These are phyloP conservation scores for Erpobdella octoculata DNA, from an alignment of 2,888 invertebrate genomes.

Conservation along the genomic window DNA sequence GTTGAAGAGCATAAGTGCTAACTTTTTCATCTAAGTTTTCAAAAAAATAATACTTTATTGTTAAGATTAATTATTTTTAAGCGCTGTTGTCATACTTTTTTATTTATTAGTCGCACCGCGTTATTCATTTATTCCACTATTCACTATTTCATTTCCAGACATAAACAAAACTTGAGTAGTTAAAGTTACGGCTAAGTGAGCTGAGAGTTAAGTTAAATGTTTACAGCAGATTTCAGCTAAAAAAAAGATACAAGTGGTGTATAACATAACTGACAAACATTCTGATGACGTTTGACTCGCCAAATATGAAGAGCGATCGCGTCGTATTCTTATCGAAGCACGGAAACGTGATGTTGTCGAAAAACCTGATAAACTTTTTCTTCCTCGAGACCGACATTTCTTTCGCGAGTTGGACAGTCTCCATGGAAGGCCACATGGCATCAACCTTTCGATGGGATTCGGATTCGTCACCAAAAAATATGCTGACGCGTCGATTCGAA, in stretches of 20 bases:
- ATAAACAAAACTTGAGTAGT: too few relatives aligned
- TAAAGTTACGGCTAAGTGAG: too few relatives aligned
- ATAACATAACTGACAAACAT: background rate
- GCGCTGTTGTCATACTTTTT: too few relatives aligned
- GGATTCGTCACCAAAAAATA: background rate
- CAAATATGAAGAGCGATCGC: slow-evolving; percentile 10
- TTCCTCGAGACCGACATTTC: background rate
- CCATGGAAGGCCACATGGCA: background rate
- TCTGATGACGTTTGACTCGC: slow-evolving; percentile 15
- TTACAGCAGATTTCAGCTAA: too few relatives aligned
- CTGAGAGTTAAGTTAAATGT: too few relatives aligned
- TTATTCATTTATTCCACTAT: background rate
- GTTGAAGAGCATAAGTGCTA: too few relatives aligned
- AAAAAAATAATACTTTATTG: too few relatives aligned
- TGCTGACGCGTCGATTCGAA: background rate
- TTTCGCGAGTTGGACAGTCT: slow-evolving; percentile 5
- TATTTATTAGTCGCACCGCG: too few relatives aligned
- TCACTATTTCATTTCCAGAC: background rate
- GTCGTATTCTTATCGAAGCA: slow-evolving; percentile 12
- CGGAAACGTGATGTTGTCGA: slow-evolving; percentile 24
- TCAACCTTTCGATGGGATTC: background rate
- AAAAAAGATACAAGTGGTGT: slow-evolving; percentile 11
- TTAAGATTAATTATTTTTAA: too few relatives aligned
- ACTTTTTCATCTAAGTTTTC: too few relatives aligned
- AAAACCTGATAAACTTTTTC: slow-evolving; percentile 10